Base-by-base conservation (phyloP, 2,113 vertebrate species). In the Dipodomys ordii region DNA sequence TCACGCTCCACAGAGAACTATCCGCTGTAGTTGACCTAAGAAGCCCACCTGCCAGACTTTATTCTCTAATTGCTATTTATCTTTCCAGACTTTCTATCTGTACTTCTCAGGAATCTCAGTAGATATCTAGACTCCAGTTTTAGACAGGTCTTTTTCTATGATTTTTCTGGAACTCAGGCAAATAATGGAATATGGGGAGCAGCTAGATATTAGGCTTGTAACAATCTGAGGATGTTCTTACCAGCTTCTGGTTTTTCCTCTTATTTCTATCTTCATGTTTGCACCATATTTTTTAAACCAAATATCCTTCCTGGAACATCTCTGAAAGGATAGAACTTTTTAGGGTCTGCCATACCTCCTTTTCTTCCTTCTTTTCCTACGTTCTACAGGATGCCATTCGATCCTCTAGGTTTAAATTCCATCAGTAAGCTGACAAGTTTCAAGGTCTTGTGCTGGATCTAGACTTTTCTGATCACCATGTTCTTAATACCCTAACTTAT, bases 1-100 rank as follows among this genome's bases (percentile, higher is more conserved):
- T 30, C 53, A 30, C 0, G 5, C 2, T 44, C 30, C 7, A 1
- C 0, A 1, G 3, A 35, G 78, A 44, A 11, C 22, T 10, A 53
- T 0, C 0, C 19, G 0, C 2, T 39, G 15, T 7, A 83, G 4
- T 18, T 20, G 2, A 57, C 7, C 25, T 23, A 32, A 0, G 4
- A 30, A 15, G 64, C 12, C 22, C 44, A 23, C 8, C 67, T 71
- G 25, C 9, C 30, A 30, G 12, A 28, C 65, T 44, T 22, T 20
- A 79, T 27, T 72, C 74, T 68, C 22, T 9, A 44, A 7, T 73
- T 35, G n/a, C 10, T 60, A 22, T 69, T 67, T 65, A 18, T 49
- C 35, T 39, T 32, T 76, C 49, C 13, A 44, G 0, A 77, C 65
- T 62, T 76, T 35, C 28, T 78, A 67, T 74, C 60, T 23, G 20